A percentile compares a stretch with the other conserved stretches of the same genome.
These are phyloP conservation scores for Maniola jurtina DNA, from an alignment of 1,140 invertebrate species.

Conservation along the genomic window DNA sequence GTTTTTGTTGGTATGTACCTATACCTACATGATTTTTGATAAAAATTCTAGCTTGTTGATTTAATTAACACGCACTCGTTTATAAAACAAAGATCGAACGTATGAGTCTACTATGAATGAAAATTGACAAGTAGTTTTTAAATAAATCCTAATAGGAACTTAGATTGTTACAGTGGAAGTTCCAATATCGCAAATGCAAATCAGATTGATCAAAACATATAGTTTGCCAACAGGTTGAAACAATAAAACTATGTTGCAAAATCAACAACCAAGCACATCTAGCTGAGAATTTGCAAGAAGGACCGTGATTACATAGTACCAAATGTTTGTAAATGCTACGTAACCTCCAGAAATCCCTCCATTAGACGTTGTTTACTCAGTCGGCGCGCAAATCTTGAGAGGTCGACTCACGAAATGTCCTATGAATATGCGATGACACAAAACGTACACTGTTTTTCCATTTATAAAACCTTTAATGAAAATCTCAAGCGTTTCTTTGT, in stretches of 20 bases:
- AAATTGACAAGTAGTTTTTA: too few relatives aligned
- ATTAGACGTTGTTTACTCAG: conserved; percentile 38
- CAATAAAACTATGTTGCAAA: not conserved
- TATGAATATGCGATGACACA: conserved; percentile 78
- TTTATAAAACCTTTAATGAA: conserved; percentile 70
- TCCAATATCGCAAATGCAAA: not conserved
- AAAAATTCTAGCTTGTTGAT: too few relatives aligned
- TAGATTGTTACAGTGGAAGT: too few relatives aligned
- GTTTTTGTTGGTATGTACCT: too few relatives aligned
- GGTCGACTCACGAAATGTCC: conserved; percentile 75
- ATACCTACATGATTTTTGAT: too few relatives aligned
- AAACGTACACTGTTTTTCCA: conserved; percentile 76
- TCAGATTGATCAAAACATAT: not conserved
- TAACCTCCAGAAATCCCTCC: conserved; percentile 38
- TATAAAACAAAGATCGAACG: too few relatives aligned
- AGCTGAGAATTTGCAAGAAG: conserved; percentile 1
- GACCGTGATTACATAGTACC: conserved; percentile 23
- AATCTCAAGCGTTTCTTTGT: conserved; percentile 41
- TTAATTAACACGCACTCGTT: too few relatives aligned
- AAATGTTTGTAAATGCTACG: conserved; percentile 41
- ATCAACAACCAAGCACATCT: conserved; percentile 3
- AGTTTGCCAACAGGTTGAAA: not conserved
- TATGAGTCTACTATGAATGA: too few relatives aligned
- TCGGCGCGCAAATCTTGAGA: conserved; percentile 52
- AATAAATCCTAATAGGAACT: too few relatives aligned